A percentile compares a stretch with the other conserved stretches of the same genome.
These are phyloP conservation scores for Xestia sexstrigata DNA, from an alignment of 2,888 invertebrate genomes.

Conservation along the genomic window DNA sequence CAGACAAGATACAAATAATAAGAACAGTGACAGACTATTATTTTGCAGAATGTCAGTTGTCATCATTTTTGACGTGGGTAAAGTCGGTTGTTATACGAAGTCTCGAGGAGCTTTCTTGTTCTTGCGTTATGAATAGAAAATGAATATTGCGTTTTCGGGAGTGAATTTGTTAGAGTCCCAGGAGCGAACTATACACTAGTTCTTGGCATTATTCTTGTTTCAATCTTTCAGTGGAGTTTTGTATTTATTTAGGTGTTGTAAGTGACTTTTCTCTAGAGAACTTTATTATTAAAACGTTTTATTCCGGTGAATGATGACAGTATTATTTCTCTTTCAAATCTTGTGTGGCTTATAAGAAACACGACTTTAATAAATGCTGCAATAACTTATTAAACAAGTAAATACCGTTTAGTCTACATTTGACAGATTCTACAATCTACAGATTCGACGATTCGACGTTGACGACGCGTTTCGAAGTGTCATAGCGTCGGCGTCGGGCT, in stretches of 20 bases:
- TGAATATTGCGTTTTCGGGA: constrained; percentile 56
- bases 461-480: too few relatives aligned
- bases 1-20: constrained; percentile 62
- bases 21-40: constrained; percentile 64
- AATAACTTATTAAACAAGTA: too few relatives aligned
- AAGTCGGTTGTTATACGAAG: constrained; percentile 54
- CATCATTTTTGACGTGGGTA: constrained; percentile 77
- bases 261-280: constrained; percentile 4
- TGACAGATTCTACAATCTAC: too few relatives aligned
- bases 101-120: constrained; percentile 49
- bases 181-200: constrained; percentile 15
- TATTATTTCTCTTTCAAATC: not conserved
- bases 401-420: too few relatives aligned
- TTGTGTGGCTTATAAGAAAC: not conserved
- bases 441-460: too few relatives aligned
- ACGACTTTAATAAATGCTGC: not conserved
- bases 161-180: constrained; percentile 45
- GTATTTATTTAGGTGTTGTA: constrained; percentile 16
- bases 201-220: constrained; percentile 39
- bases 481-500: too few relatives aligned
- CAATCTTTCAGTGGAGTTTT: constrained; percentile 34
- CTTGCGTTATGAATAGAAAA: constrained; percentile 63
- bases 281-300: not conserved
- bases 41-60: constrained; percentile 76
- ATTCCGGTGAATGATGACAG: not conserved